Percentiles rank a stretch among this genome's conserved stretches.
Evolutionary conservation across 1,140 invertebrate species (phyloP).

Genomic region (Sycophaga agraensis): DNA sequence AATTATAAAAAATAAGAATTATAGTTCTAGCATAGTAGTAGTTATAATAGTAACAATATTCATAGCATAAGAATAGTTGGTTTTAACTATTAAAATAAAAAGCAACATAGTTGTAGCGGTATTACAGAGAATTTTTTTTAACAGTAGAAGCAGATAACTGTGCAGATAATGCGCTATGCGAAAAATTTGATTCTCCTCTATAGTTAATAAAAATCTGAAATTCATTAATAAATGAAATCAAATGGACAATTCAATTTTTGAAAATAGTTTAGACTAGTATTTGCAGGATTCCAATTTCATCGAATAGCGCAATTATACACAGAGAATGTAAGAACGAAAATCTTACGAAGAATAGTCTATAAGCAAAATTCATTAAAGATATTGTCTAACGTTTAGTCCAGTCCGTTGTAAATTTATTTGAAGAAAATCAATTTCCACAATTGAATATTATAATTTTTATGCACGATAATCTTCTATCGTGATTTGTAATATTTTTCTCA

Average conservation of each 20-base stretch:
- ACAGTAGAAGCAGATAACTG: background rate
- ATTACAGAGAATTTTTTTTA: constrained; percentile 21
- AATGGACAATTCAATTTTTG: too few species aligned
- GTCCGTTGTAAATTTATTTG: background rate
- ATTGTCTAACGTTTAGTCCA: constrained; percentile 35
- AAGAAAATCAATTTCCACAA: background rate
- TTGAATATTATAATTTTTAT: background rate
- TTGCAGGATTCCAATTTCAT: background rate
- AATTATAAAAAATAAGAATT: constrained; percentile 11
- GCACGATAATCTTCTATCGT: background rate
- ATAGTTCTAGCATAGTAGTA: constrained; percentile 14
- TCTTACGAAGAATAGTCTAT: background rate
- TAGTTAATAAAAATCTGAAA: too few species aligned
- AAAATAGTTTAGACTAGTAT: too few species aligned
- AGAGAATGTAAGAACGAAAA: background rate
- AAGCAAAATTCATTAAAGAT: constrained; percentile 21
- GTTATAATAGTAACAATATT: constrained; percentile 22
- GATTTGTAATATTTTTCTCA: background rate
- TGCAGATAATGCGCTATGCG: background rate
- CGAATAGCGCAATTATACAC: background rate
- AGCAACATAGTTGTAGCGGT: constrained; percentile 18
- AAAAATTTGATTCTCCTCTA: background rate
- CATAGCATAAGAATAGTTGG: constrained; percentile 20
- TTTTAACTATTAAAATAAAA: constrained; percentile 30
- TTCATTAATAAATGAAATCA: too few species aligned